Percentiles rank a stretch among this genome's conserved stretches.
phyloP scores from a whole-genome alignment of 2,797 vertebrate species.

The Oreochromis grahami region DNA sequence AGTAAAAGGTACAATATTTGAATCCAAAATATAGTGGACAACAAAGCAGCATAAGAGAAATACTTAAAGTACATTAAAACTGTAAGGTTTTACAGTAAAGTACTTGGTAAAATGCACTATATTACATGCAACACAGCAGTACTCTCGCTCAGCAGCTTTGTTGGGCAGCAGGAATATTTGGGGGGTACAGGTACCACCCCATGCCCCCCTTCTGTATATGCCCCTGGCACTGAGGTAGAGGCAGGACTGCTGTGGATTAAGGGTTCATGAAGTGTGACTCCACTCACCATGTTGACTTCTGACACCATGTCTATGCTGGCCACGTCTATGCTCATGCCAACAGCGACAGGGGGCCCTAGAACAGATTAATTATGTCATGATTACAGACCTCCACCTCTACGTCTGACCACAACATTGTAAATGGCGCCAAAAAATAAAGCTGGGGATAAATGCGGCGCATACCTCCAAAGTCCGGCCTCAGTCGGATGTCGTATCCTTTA shows the following conservation, averaged over 20 bases:
- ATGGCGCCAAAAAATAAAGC: constrained; percentile 51
- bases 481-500: constrained; percentile 91
- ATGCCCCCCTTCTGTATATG: not conserved
- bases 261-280: not conserved
- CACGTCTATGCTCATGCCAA: constrained; percentile 95
- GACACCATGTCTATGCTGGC: constrained; percentile 96
- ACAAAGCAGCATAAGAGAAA: not conserved
- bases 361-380: constrained; percentile 18
- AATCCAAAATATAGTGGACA: too few relatives aligned
- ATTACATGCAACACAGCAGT: not conserved
- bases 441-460: constrained; percentile 23
- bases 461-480: constrained; percentile 95
- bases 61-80: not conserved
- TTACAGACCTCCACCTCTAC: not conserved
- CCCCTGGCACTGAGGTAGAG: not conserved
- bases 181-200: not conserved
- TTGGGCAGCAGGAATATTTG: not conserved
- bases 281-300: constrained; percentile 96
- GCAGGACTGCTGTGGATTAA: not conserved
- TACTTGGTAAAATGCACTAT: not conserved
- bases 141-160: not conserved
- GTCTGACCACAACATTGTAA: constrained; percentile 42
- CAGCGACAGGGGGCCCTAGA: constrained; percentile 90
- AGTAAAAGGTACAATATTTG: not conserved
- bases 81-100: not conserved